Conservation (phyloP, 2,113 vertebrate species). For the Leuciscus idus region DNA sequence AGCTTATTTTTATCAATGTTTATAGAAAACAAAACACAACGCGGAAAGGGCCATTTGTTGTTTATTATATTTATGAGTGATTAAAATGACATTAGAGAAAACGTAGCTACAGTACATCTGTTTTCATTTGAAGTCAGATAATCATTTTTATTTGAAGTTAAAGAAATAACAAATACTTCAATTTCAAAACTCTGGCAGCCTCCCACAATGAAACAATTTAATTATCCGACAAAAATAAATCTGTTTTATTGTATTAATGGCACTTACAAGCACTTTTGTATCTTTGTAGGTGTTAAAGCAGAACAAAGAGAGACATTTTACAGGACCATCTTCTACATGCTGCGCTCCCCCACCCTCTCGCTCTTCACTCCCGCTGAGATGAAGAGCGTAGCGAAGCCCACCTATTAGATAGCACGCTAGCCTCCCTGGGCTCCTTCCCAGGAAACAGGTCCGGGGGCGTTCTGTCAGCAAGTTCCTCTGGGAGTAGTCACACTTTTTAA, state of each 20-base stretch:
- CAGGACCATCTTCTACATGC: constrained; percentile 39
- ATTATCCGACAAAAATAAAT: constrained; percentile 35
- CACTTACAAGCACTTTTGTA: constrained; percentile 64
- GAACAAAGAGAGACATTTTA: constrained; percentile 57
- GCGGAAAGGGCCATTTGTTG: neutral
- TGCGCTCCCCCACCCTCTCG: constrained; percentile 3
- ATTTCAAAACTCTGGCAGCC: neutral
- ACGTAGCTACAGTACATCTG: neutral
- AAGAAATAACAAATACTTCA: constrained; percentile 17
- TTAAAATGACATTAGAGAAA: constrained; percentile 8
- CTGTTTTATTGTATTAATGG: constrained; percentile 65
- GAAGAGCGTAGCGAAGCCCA: constrained; percentile 61
- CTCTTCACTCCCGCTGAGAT: constrained; percentile 58
- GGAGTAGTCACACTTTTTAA: constrained; percentile 78
- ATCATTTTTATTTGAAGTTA: constrained; percentile 10
- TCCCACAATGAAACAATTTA: constrained; percentile 30
- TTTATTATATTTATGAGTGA: neutral
- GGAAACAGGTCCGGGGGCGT: constrained; percentile 63
- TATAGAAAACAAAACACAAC: neutral
- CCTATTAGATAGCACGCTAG: constrained; percentile 64
- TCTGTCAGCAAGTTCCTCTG: constrained; percentile 63
- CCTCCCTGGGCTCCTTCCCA: constrained; percentile 66
- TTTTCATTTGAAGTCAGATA: constrained; percentile 16
- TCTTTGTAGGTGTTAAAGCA: constrained; percentile 53
- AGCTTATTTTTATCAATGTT: neutral